phyloP scores from a whole-genome alignment of 2,888 invertebrate genomes.

The Chaetoderma sp. region DNA sequence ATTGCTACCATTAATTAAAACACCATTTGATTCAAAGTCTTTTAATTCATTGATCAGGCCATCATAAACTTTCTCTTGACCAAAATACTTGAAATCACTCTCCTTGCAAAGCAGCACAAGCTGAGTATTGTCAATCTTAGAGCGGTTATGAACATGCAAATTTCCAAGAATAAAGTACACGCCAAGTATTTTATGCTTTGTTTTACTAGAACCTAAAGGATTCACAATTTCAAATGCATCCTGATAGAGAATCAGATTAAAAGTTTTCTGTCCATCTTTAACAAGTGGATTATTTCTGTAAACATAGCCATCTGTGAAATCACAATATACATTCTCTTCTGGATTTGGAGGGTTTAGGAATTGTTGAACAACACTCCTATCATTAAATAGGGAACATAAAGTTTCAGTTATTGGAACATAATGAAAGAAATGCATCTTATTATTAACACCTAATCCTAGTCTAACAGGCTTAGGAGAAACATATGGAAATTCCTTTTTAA shows the following conservation, averaged over 20 bases:
- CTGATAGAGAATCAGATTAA: slow-evolving; percentile 4
- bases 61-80: not conserved
- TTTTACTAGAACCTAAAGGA: slow-evolving; percentile 1
- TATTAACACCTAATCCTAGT: slow-evolving; percentile 10
- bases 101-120: slow-evolving; percentile 1
- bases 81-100: not conserved
- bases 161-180: slow-evolving; percentile 1
- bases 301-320: slow-evolving; percentile 4
- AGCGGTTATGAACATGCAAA: not conserved
- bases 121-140: not conserved
- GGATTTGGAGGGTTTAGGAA: not conserved
- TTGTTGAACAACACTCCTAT: not conserved
- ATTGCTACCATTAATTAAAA: not conserved
- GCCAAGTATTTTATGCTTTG: not conserved
- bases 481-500: slow-evolving; percentile 1
- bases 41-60: not conserved
- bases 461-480: slow-evolving; percentile 7
- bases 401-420: slow-evolving; percentile 13
- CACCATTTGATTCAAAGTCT: not conserved
- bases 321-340: not conserved
- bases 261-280: not conserved
- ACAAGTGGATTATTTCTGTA: not conserved
- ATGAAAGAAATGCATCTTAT: not conserved
- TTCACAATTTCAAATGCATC: slow-evolving; percentile 3
- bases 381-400: not conserved